phyloP scores from a whole-genome alignment of 2,888 invertebrate genomes.

The Lymantria dispar region DNA sequence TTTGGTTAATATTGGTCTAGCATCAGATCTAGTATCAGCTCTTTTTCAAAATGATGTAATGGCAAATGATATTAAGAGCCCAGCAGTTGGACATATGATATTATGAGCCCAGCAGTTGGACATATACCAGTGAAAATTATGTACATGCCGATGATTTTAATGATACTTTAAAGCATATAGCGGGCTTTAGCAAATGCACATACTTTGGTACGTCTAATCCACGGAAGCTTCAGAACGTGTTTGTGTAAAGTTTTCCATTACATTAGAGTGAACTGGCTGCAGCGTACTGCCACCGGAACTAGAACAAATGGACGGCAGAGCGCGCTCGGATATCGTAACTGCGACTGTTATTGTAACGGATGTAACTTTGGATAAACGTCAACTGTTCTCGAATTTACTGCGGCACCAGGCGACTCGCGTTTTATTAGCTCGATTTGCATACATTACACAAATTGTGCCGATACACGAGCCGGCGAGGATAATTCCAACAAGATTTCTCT shows the following conservation, averaged over 20 bases:
- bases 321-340: conserved; percentile 72
- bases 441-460: conserved; percentile 58
- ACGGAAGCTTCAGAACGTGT: conserved; percentile 50
- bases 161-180: conserved; percentile 49
- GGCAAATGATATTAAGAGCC: too few species aligned
- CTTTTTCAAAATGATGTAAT: too few species aligned
- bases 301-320: conserved; percentile 68
- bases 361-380: conserved; percentile 81
- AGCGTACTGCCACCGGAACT: conserved; percentile 53
- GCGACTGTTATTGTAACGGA: conserved; percentile 78
- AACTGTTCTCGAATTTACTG: conserved; percentile 75
- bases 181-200: conserved; percentile 17
- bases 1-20: too few species aligned
- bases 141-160: conserved; percentile 56
- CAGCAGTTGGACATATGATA: too few species aligned
- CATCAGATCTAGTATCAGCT: too few species aligned
- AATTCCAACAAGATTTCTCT: conserved; percentile 40
- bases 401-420: conserved; percentile 58
- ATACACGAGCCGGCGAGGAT: conserved; percentile 49
- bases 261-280: conserved; percentile 52
- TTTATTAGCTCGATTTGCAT: conserved; percentile 77
- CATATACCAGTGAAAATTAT: too few species aligned
- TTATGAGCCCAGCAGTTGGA: too few species aligned
- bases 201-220: conserved; percentile 55
- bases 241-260: conserved; percentile 74